Conservation (phyloP, 2,113 vertebrate genomes). For the Casuarius casuarius region DNA sequence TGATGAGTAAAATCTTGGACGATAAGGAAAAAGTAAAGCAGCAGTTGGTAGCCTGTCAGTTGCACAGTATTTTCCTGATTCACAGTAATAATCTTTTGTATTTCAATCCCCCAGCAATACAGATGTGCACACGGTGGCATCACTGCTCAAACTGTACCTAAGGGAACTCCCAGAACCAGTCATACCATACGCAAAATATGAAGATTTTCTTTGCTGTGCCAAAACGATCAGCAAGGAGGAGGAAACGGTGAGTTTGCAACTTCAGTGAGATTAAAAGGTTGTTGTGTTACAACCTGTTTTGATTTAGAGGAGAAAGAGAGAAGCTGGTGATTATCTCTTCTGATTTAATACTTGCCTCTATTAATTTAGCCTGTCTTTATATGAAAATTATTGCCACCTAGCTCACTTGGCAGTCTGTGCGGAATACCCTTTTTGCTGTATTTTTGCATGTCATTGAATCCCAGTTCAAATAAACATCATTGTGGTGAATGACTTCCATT, state of each 20-base stretch:
- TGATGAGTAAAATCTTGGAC: not conserved
- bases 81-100: not conserved
- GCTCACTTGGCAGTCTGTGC: not conserved
- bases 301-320: not conserved
- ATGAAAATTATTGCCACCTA: not conserved
- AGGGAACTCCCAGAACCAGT: constrained; percentile 96
- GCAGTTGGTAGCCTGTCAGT: not conserved
- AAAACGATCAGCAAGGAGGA: constrained; percentile 92
- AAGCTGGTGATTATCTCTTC: not conserved
- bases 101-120: constrained; percentile 85
- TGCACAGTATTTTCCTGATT: not conserved
- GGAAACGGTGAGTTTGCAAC: constrained; percentile 83
- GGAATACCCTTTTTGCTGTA: not conserved
- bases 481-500: not conserved
- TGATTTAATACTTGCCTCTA: not conserved
- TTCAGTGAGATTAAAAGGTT: not conserved
- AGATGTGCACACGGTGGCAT: constrained; percentile 96
- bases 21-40: not conserved
- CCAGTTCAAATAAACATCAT: not conserved
- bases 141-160: constrained; percentile 94
- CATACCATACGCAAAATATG: constrained; percentile 92
- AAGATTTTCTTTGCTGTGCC: constrained; percentile 91
- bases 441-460: not conserved
- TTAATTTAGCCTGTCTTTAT: not conserved
- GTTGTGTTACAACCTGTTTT: not conserved